Evolutionary conservation across 2,113 vertebrate genomes (phyloP).

Genomic region (Vulpes lagopus): DNA sequence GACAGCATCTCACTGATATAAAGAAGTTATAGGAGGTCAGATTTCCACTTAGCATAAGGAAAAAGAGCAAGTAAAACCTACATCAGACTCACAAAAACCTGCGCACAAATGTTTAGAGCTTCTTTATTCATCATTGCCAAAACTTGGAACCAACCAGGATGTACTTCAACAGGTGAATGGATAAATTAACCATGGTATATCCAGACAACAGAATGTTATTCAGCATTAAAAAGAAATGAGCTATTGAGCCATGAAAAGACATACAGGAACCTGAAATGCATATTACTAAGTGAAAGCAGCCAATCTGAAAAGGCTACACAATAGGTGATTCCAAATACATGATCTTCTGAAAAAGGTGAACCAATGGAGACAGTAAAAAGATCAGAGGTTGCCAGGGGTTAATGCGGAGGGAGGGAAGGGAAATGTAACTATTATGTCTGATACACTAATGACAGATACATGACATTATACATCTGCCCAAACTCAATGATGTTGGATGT

Average conservation of each 20-base stretch:
- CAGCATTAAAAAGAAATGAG: background rate
- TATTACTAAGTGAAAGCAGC: background rate
- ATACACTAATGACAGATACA: background rate
- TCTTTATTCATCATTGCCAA: background rate
- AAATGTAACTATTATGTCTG: background rate
- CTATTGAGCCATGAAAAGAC: background rate
- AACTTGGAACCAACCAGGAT: background rate
- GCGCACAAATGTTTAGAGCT: background rate
- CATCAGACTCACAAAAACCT: background rate
- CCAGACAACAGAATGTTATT: background rate
- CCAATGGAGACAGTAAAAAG: background rate
- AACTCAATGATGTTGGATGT: background rate
- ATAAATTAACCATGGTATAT: background rate
- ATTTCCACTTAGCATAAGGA: background rate
- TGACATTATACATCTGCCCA: background rate
- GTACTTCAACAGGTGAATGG: background rate
- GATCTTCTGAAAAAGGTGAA: background rate
- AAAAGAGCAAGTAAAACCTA: slow-evolving; percentile 2
- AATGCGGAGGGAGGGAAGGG: background rate
- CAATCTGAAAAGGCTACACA: background rate
- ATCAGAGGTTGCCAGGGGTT: background rate
- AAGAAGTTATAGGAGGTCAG: background rate
- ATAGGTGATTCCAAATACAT: background rate
- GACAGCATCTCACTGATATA: background rate
- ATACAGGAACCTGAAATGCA: background rate